A percentile compares a stretch with the other conserved stretches of the same genome.
These are phyloP conservation scores for Liparis tanakae DNA, from an alignment of 2,797 vertebrate species.

Conservation along the genomic window DNA sequence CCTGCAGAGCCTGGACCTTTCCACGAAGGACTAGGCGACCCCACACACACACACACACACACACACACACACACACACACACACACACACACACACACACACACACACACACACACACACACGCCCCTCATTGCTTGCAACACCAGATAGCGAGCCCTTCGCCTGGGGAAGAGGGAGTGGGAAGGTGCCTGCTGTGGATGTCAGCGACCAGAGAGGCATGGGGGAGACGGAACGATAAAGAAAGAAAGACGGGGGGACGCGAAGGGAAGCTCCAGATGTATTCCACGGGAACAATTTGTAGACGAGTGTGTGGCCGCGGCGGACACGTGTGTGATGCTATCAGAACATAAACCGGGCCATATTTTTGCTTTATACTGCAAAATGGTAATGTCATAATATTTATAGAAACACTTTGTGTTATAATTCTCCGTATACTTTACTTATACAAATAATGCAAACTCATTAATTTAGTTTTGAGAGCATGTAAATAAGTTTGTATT, in stretches of 20 bases:
- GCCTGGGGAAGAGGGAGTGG: conserved; percentile 75
- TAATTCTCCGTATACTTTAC: not conserved
- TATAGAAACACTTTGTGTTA: not conserved
- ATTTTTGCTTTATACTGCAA: conserved; percentile 26
- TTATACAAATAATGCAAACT: conserved; percentile 24
- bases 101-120: not conserved
- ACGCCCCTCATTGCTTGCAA: conserved; percentile 48
- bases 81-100: conserved; percentile 5
- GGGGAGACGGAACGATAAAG: conserved; percentile 31
- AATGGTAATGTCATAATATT: conserved; percentile 29
- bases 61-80: conserved; percentile 3
- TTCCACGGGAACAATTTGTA: conserved; percentile 46
- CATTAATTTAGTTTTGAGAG: conserved; percentile 20
- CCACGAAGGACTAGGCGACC: conserved; percentile 69
- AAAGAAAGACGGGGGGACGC: conserved; percentile 39
- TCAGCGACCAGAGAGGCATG: conserved; percentile 71
- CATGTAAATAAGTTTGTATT: conserved; percentile 25
- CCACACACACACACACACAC: conserved; percentile 19
- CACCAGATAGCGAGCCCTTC: conserved; percentile 71
- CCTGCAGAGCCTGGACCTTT: conserved; percentile 76
- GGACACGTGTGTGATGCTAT: conserved; percentile 24
- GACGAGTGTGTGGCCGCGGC: conserved; percentile 47
- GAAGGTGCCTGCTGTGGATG: conserved; percentile 77
- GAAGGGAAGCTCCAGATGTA: conserved; percentile 63
- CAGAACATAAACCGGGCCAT: conserved; percentile 13